These are phyloP conservation scores for Pachycephus smyrnensis DNA, from an alignment of 2,888 invertebrate species.

Conservation along the genomic window DNA sequence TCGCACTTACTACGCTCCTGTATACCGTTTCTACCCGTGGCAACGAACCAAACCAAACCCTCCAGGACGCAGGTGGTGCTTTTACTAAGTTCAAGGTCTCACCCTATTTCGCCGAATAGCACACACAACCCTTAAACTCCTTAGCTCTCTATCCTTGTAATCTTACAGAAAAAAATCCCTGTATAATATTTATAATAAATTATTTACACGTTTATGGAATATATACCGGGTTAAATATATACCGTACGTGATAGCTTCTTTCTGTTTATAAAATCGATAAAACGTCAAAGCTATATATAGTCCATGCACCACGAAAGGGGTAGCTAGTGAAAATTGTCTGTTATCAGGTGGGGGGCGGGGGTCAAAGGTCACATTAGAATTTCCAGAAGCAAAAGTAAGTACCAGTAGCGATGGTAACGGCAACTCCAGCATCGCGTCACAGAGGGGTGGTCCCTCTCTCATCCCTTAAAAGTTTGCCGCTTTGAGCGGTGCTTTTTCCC, in stretches of 20 bases:
- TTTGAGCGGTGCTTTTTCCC: not conserved
- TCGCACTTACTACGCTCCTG: not conserved
- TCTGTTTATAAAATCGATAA: too few relatives aligned
- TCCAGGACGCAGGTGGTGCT: not conserved
- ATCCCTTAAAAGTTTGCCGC: not conserved
- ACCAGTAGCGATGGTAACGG: not conserved
- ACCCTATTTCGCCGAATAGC: conserved; percentile 4
- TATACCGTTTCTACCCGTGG: not conserved
- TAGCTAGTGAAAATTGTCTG: not conserved
- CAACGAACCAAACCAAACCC: not conserved
- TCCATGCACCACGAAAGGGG: not conserved
- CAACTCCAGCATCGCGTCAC: not conserved
- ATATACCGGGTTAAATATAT: too few relatives aligned
- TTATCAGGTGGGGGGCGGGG: not conserved
- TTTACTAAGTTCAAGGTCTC: not conserved
- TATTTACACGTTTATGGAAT: not conserved
- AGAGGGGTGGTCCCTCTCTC: not conserved
- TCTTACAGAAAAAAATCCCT: not conserved
- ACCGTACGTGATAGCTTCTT: too few relatives aligned
- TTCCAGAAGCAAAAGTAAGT: not conserved
- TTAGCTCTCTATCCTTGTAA: not conserved
- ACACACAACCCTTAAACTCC: not conserved
- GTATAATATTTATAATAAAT: not conserved
- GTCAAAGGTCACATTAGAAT: not conserved
- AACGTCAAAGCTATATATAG: not conserved